A percentile compares a stretch with the other conserved stretches of the same genome.
Conservation (phyloP, 2,797 vertebrate genomes). For the Jordanella pulchra region DNA sequence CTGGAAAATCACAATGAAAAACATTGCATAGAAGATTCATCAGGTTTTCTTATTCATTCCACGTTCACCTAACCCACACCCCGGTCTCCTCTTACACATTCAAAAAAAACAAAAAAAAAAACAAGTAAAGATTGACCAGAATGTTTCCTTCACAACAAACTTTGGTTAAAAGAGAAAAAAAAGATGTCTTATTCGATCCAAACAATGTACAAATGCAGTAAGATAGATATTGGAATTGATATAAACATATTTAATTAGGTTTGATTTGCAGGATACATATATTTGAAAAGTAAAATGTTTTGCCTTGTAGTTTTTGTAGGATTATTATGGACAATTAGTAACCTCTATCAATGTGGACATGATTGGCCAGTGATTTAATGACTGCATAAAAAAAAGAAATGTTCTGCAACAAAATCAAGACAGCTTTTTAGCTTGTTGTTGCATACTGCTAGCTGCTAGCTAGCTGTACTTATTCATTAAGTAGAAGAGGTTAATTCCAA, state of each 20-base stretch:
- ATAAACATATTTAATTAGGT: neutral
- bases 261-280: neutral
- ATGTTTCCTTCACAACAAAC: neutral
- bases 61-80: too few relatives aligned
- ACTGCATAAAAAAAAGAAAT: neutral
- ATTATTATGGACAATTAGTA: neutral
- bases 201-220: neutral
- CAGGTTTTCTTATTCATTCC: constrained; percentile 1
- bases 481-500: neutral
- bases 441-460: neutral
- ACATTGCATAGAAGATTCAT: constrained; percentile 3
- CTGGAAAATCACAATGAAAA: constrained; percentile 4
- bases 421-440: neutral
- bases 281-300: neutral
- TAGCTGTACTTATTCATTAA: neutral
- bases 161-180: neutral
- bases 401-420: too few relatives aligned
- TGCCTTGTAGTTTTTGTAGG: neutral
- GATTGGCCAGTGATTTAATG: neutral
- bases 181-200: neutral
- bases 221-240: neutral
- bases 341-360: neutral
- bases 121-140: neutral
- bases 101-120: neutral
- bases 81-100: neutral